Conservation (phyloP, 2,888 invertebrate species). For the Pyrrhia umbra region DNA sequence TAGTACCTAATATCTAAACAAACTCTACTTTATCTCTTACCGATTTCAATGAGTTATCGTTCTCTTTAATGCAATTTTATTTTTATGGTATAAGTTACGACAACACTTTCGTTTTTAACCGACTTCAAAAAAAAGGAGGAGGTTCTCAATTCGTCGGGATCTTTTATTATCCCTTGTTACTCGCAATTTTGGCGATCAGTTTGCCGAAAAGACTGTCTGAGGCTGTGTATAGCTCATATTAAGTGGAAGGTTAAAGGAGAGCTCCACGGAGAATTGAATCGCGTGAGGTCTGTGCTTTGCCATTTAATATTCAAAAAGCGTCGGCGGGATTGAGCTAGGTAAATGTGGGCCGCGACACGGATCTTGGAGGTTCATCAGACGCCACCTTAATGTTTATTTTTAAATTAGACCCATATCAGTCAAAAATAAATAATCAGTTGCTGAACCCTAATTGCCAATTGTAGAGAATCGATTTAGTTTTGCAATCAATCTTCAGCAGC, state of each 20-base stretch:
- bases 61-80: conserved; percentile 23
- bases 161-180: conserved; percentile 54
- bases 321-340: conserved; percentile 80
- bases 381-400: conserved; percentile 63
- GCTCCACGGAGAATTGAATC: conserved; percentile 79
- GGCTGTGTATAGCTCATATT: conserved; percentile 69
- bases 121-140: no score
- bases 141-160: no score
- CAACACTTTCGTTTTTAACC: conserved; percentile 64
- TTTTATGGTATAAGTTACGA: conserved; percentile 54
- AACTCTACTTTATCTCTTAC: conserved; percentile 3
- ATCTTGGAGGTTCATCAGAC: conserved; percentile 73
- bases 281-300: conserved; percentile 69
- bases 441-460: conserved; percentile 6
- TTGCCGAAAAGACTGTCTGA: conserved; percentile 63
- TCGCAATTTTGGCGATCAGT: conserved; percentile 62
- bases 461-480: conserved; percentile 9
- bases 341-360: conserved; percentile 85
- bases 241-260: conserved; percentile 71
- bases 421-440: conserved; percentile 22
- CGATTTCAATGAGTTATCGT: conserved; percentile 13
- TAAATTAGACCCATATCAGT: conserved; percentile 54
- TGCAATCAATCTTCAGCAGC: conserved; percentile 6
- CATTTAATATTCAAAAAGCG: conserved; percentile 85
- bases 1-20: conserved; percentile 8